Conservation (phyloP, 2,113 vertebrate genomes). For the Todiramphus chloris region DNA sequence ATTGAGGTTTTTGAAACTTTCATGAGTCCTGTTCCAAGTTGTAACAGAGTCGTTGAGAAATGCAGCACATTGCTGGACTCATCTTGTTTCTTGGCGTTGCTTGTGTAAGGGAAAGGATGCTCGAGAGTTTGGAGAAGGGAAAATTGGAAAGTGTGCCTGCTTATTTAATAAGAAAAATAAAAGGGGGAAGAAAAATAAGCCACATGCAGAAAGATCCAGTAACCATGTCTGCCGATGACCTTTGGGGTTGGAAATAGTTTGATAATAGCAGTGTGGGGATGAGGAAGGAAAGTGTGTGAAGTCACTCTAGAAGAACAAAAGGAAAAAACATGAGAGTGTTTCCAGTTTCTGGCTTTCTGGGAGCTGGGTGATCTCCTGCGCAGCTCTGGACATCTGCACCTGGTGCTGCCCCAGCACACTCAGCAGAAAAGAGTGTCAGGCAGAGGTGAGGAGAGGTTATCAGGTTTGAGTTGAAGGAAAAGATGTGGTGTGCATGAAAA, state of each 20-base stretch:
- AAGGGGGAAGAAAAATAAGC: background rate
- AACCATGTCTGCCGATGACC: background rate
- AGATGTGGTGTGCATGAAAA: background rate
- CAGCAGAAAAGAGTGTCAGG: background rate
- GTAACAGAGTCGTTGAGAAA: background rate
- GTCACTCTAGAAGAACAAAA: constrained; percentile 6
- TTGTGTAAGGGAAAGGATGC: constrained; percentile 7
- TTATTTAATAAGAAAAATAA: background rate
- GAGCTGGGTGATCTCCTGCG: background rate
- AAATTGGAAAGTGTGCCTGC: background rate
- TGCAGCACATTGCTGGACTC: background rate
- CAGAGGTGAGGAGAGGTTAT: background rate
- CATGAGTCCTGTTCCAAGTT: background rate
- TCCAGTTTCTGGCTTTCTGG: background rate
- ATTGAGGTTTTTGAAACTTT: background rate
- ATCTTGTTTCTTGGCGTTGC: background rate
- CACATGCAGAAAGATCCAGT: background rate
- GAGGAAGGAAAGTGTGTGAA: constrained; percentile 32
- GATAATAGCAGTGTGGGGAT: background rate
- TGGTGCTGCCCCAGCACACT: background rate
- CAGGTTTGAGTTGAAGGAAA: background rate
- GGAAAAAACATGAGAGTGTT: constrained; percentile 21
- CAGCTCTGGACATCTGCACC: background rate
- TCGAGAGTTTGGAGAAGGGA: background rate
- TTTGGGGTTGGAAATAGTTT: constrained; percentile 51